These are phyloP conservation scores for Thryonomys swinderianus DNA, from an alignment of 2,113 vertebrate species.

Conservation along the genomic window DNA sequence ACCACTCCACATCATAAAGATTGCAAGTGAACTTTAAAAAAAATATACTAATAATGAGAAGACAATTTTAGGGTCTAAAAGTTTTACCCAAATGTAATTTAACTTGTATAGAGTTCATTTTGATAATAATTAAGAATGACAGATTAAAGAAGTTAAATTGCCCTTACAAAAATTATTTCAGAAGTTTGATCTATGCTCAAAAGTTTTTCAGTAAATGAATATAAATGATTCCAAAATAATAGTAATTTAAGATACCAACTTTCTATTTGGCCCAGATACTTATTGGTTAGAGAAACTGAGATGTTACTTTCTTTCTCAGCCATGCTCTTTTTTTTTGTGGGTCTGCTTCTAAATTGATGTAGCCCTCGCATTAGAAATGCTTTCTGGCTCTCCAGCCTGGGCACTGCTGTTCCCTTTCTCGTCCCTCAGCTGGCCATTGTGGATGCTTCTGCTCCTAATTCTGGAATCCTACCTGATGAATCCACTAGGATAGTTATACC, in stretches of 20 bases:
- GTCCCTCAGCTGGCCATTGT: not conserved
- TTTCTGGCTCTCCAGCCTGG: not conserved
- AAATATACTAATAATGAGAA: not conserved
- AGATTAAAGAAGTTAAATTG: conserved; percentile 60
- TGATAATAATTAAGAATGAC: conserved; percentile 57
- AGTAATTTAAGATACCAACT: conserved; percentile 34
- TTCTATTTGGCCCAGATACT: not conserved
- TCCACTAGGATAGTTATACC: not conserved
- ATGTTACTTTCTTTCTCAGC: not conserved
- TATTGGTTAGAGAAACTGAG: not conserved
- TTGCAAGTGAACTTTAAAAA: conserved; percentile 8
- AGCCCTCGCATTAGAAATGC: not conserved
- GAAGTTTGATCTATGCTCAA: not conserved
- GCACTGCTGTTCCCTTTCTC: no score
- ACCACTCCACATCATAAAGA: not conserved
- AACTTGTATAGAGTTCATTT: not conserved
- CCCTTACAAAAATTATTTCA: conserved; percentile 42
- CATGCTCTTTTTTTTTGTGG: not conserved
- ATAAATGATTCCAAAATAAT: conserved; percentile 41
- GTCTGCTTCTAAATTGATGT: not conserved
- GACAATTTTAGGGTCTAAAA: conserved; percentile 5
- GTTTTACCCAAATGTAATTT: conserved; percentile 1
- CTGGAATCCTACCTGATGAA: not conserved
- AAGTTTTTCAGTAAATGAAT: conserved; percentile 36
- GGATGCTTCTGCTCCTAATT: not conserved